Base-by-base conservation (phyloP, 2,888 invertebrate genomes). In the Leptopilina syphax region DNA sequence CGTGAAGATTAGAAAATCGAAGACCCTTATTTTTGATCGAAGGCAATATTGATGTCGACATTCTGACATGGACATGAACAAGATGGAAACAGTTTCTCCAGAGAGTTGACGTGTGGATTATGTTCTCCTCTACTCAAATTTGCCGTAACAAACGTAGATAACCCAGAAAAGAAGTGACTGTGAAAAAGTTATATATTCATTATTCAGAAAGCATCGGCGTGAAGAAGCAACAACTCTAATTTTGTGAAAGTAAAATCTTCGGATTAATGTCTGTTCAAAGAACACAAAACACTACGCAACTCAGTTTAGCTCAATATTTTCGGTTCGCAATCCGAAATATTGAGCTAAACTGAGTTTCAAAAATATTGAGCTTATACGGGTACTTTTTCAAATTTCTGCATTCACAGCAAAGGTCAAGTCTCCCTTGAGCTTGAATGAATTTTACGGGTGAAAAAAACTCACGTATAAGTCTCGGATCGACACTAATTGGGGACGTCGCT, bases 401-500 rank as follows among this genome's bases (percentile, higher is more conserved):
- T 50, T 50, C 44, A 57, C 12, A 5, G 13, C 18, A 60, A 60
- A 60, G 44, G 44, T 44, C 44, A 60, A n/a, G 24, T 63, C 41
- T 5, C 8, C 18, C n/a, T n/a, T 60, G 2, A 18, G 18, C 63
- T 63, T 24, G 18, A 18, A 12, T n/a, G 60, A n/a, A 60, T 13
- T 60, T 63, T 24, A 24, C 7, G 1, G 8, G n/a, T 18, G 9
- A 24, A 63, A 63, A 63, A 24, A 24, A 34, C 57, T 73, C 54
- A 70, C 47, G 7, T 47, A 47, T 47, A 73, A 73, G 13, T 73
- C 54, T 50, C 27, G 57, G 57, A 18, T 44, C 68, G 76, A 80
- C 78, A 79, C 78, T 82, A 83, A 83, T 83, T 83, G 81, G 79
- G 79, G 68, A 79, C 78, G 78, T 77, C 50, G 67, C 70, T 77